Evolutionary conservation across 2,888 invertebrate species (phyloP), one percentile per base, ranked within the genome.

Genomic region (Lasiommata megera): DNA sequence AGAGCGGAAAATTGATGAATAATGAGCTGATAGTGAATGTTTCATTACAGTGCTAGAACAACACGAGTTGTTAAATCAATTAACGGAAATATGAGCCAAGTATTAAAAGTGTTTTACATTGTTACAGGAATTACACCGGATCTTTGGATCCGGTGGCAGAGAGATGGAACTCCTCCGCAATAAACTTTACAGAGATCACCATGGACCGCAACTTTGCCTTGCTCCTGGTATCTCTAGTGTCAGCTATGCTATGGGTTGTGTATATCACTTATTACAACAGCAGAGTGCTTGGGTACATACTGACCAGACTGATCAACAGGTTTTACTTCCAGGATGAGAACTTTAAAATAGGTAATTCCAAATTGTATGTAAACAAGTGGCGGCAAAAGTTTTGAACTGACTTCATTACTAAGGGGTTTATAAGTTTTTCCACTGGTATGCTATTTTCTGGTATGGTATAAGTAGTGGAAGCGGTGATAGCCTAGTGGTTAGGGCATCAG

Each of bases 261-360:
- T 99, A 98, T 86, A 96, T 98, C 73, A 96, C 96, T 0, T 98
- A 97, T 87, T 99, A 98, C 89, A 98, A 98, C 84, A 97, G 98
- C 54, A 93, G 98, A 62, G 94, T 99, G 3, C 93, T 97, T 67
- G 99, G 98, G 28, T 95, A 96, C 76, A 93, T 98, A 72, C 92
- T 98, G 54, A 98, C 98, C 7, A 95, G 96, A 80, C 92, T 98
- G 56, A 93, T 96, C 54, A 98, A 98, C 88, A 94, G 94, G 76
- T 95, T 98, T 84, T 94, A 96, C 76, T 95, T 96, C 69, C 94
- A 94, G 79, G 94, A 95, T 82, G 97, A 97, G 62, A 96, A 96
- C 82, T 94, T 98, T 70, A 96, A 96, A 92, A 95, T 98, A 80
- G 97, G 96, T 96, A 82, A 89, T 56, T 11, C 36, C 6, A 18